phyloP scores from a whole-genome alignment of 1,140 invertebrate species.

The Lamellibrachia luymesi region DNA sequence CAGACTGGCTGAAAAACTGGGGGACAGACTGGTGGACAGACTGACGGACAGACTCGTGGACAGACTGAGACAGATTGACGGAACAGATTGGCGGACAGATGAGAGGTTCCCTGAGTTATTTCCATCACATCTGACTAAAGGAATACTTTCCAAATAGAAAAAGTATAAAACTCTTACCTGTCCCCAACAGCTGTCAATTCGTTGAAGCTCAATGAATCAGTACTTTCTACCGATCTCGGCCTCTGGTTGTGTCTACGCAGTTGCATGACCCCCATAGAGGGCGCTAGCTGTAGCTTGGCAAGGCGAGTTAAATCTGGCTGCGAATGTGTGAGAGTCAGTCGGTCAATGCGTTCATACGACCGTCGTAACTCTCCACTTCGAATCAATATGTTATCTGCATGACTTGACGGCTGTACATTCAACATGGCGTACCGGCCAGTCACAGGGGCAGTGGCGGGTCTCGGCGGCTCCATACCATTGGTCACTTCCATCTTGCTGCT shows the following conservation, averaged over 20 bases:
- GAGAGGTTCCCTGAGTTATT: too few species aligned
- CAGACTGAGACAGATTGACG: too few species aligned
- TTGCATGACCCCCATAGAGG: not conserved
- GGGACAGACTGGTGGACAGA: too few species aligned
- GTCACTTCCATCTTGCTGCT: not conserved
- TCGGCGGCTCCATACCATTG: not conserved
- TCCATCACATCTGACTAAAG: too few species aligned
- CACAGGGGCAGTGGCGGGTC: conserved; percentile 12
- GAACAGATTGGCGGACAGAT: too few species aligned
- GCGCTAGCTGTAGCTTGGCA: conserved; percentile 12
- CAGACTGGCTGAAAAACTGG: too few species aligned
- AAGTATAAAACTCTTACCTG: not conserved
- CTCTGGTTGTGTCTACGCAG: not conserved
- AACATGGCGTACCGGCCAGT: not conserved
- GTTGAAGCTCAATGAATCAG: not conserved
- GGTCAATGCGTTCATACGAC: conserved; percentile 42
- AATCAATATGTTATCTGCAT: not conserved
- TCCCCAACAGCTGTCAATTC: not conserved
- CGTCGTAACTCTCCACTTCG: conserved; percentile 33
- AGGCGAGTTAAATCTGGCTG: conserved; percentile 67
- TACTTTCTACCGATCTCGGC: not conserved
- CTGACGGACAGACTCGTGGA: too few species aligned
- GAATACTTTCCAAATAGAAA: too few species aligned
- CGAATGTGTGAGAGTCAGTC: conserved; percentile 66
- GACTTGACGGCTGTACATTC: not conserved